Conservation (phyloP, 2,797 vertebrate genomes). For the Channa striata region DNA sequence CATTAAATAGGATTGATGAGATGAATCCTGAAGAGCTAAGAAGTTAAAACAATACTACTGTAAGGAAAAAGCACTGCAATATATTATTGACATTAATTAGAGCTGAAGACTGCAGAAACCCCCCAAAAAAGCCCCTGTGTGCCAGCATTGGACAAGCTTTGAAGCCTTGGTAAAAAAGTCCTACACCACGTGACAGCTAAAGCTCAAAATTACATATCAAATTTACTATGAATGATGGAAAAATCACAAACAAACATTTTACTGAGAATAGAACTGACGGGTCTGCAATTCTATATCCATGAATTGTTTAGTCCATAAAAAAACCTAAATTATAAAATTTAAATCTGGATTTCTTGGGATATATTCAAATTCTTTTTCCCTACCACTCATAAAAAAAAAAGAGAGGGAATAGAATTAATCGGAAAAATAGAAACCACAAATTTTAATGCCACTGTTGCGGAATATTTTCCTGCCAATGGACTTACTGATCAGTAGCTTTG, state of each 20-base stretch:
- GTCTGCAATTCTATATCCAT: neutral
- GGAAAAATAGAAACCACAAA: too few relatives aligned
- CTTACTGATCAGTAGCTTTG: neutral
- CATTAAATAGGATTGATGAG: constrained; percentile 30
- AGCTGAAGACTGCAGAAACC: constrained; percentile 3
- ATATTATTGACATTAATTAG: constrained; percentile 10
- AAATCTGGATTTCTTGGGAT: too few relatives aligned
- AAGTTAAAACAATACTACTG: constrained; percentile 3
- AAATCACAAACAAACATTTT: neutral
- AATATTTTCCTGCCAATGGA: neutral
- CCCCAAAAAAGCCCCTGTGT: neutral
- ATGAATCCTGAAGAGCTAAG: constrained; percentile 31
- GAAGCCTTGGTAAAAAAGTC: constrained; percentile 10
- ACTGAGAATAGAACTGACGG: neutral
- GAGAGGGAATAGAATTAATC: too few relatives aligned
- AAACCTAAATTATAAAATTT: neutral
- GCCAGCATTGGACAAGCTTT: constrained; percentile 1
- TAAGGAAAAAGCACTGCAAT: neutral
- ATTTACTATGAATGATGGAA: neutral
- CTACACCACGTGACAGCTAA: neutral
- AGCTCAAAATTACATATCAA: neutral
- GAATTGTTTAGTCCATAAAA: neutral
- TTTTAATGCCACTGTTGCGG: too few relatives aligned
- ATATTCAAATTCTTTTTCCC: too few relatives aligned
- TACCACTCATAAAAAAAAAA: too few relatives aligned